phyloP scores from a whole-genome alignment of 2,113 vertebrate species.

The Desmodus rotundus region DNA sequence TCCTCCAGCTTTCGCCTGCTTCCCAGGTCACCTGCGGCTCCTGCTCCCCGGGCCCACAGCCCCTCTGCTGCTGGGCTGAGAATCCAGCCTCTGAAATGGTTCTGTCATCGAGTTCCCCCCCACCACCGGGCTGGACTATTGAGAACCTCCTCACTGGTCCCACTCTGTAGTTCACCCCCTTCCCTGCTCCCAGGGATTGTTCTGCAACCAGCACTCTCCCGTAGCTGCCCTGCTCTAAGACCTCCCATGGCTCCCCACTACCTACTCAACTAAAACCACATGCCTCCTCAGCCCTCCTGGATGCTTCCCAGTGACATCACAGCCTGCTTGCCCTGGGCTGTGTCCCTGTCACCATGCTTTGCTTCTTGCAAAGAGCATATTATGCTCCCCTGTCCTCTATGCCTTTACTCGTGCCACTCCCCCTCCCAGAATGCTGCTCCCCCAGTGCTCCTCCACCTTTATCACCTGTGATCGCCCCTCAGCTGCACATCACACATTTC shows the following conservation, averaged over 20 bases:
- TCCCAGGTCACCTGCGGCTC: background rate
- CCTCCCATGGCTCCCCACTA: background rate
- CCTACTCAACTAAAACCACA: no score
- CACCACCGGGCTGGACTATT: accelerated
- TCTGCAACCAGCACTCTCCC: background rate
- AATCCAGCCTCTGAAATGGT: background rate
- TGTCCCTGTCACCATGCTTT: accelerated
- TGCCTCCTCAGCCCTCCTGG: accelerated
- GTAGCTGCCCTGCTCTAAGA: background rate
- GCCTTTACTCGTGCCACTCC: background rate
- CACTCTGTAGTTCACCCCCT: background rate
- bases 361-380: background rate
- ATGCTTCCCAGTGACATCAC: no score
- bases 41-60: accelerated
- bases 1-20: background rate
- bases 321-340: background rate
- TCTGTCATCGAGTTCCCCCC: background rate
- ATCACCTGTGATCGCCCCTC: accelerated
- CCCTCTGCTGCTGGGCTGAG: background rate
- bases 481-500: accelerated
- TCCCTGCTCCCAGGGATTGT: background rate
- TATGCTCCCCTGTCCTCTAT: background rate
- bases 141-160: background rate
- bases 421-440: background rate
- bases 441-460: accelerated